Conservation (phyloP, 2,113 vertebrate genomes). For the Leptobrachium ailaonicum region DNA sequence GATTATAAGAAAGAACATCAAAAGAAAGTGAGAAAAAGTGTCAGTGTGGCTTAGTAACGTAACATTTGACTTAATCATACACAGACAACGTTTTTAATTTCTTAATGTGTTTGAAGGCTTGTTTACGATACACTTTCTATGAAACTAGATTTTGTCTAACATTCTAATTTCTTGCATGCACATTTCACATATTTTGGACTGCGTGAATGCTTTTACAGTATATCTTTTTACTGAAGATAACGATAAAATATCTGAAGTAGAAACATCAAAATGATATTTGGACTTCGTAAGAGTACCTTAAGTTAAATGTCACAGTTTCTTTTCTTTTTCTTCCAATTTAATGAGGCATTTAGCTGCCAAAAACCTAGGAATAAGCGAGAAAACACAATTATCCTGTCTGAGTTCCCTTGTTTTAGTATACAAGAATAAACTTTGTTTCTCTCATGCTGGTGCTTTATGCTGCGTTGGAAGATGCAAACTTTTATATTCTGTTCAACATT, state of each 20-base stretch:
- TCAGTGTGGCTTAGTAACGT: constrained; percentile 63
- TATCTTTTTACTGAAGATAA: constrained; percentile 58
- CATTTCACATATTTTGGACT: not conserved
- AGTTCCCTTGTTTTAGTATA: constrained; percentile 1
- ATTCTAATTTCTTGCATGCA: not conserved
- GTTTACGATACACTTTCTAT: constrained; percentile 32
- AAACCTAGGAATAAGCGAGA: not conserved
- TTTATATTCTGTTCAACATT: not conserved
- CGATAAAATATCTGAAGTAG: constrained; percentile 50
- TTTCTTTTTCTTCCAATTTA: constrained; percentile 17
- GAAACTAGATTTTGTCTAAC: not conserved
- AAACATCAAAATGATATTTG: constrained; percentile 61
- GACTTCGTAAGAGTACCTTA: constrained; percentile 54
- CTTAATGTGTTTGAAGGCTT: constrained; percentile 59
- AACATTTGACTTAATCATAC: constrained; percentile 66
- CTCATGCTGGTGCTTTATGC: not conserved
- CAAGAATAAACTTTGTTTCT: not conserved
- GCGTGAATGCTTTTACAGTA: not conserved
- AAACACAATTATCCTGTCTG: constrained; percentile 1
- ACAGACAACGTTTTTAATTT: constrained; percentile 63
- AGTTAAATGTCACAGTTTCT: constrained; percentile 59
- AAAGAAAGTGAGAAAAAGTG: constrained; percentile 58
- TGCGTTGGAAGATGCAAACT: not conserved
- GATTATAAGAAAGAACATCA: constrained; percentile 65
- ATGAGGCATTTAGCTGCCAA: constrained; percentile 14